Evolutionary conservation across 2,113 vertebrate species (phyloP).

Genomic region (Macquaria ambigua): DNA sequence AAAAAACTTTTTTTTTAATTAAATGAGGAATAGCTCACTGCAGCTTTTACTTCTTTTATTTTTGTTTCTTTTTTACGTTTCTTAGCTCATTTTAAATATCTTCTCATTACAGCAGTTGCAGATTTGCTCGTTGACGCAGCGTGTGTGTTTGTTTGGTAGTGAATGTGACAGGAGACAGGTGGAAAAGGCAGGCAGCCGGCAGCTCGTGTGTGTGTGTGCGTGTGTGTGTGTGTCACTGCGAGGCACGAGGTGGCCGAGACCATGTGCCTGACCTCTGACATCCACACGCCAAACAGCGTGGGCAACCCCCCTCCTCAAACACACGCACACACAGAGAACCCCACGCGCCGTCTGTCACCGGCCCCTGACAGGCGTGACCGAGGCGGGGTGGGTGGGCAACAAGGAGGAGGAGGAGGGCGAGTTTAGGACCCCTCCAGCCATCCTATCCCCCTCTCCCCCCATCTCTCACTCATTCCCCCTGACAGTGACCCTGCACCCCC

Average conservation of each 20-base stretch:
- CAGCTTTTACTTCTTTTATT: neutral
- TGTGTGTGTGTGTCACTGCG: slow-evolving; percentile 36
- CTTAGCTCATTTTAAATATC: neutral
- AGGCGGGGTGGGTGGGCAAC: slow-evolving; percentile 72
- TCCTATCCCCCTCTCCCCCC: slow-evolving; percentile 22
- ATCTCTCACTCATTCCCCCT: slow-evolving; percentile 46
- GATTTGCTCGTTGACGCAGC: neutral
- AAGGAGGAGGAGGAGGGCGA: slow-evolving; percentile 20
- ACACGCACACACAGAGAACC: slow-evolving; percentile 49
- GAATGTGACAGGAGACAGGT: slow-evolving; percentile 67
- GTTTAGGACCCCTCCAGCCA: slow-evolving; percentile 75
- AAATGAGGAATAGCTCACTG: neutral
- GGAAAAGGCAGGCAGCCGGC: slow-evolving; percentile 53
- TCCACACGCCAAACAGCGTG: slow-evolving; percentile 76
- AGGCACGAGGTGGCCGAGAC: slow-evolving; percentile 58
- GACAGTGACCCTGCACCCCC: slow-evolving; percentile 63
- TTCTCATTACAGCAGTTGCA: slow-evolving; percentile 17
- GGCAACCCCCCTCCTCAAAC: slow-evolving; percentile 4
- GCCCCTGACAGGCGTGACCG: slow-evolving; percentile 79
- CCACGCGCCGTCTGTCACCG: slow-evolving; percentile 82
- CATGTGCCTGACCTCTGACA: slow-evolving; percentile 82
- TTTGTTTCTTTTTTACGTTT: neutral
- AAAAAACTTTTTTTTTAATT: neutral
- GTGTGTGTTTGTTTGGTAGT: slow-evolving; percentile 33
- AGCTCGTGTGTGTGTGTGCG: slow-evolving; percentile 47